Base-by-base conservation (phyloP, 1,140 invertebrate species). In the Lepidurus arcticus region DNA sequence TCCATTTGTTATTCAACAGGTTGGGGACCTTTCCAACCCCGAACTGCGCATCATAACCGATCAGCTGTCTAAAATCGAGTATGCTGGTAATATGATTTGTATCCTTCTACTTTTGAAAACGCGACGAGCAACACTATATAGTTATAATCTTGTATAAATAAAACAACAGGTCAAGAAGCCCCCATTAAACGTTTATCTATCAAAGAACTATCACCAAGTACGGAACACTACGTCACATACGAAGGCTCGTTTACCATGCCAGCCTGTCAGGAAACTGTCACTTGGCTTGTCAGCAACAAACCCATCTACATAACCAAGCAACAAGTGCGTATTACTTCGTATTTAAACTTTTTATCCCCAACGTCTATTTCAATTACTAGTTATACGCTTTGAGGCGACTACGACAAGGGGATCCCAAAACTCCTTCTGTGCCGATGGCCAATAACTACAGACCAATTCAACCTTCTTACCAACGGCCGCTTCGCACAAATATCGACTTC, bases 401-500 rank as follows among this genome's bases (percentile, higher is more conserved):
- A 84, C 94, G 94, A 90, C 94, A 95, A 85, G 94, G 94, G 73
- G 91, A 94, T 7, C 88, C 90, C 83, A 89, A 89, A 82, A 90
- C 90, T 73, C 93, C 94, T 24, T 96, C 96, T 84, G 93, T 94
- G 42, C 93, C 93, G 9, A 90, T 98, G 84, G 94, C 93, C 77
- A 96, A 97, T 89, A 98, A 98, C 87, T 94, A 93, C 78, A 89
- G 97, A 79, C 96, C 96, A 16, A 87, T 94, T 42, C 94, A 97
- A 87, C 90, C 90, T 76, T 88, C 97, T 78, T 91, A 98, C 86
- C 92, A 96, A 84, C 90, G 97, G 83, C 94, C 95, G 65, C 90
- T 98, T 80, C 89, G 97, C 83, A 98, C 97, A 79, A 99, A 99
- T 85, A 98, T 99, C 84, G 95, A 98, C 88, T 96, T 98, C 87